Evolutionary conservation across 2,888 invertebrate genomes (phyloP).

Genomic region (Hydraecia micacea): DNA sequence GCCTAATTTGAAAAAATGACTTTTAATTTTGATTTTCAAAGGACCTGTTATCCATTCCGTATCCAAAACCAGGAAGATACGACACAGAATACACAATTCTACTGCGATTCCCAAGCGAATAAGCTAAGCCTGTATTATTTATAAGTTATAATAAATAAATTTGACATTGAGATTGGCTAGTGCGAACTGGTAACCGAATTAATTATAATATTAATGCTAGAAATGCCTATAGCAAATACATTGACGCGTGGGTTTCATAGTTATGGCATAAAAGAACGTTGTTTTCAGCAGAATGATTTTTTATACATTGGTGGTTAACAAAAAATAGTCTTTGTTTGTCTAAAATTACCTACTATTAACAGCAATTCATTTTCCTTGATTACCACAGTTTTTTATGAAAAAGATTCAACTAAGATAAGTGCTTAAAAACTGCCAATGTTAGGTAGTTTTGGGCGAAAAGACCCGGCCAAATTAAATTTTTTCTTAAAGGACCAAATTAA

Average conservation of each 20-base stretch:
- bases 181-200: conserved; percentile 41
- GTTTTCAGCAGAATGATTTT: not conserved
- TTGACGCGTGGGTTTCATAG: conserved; percentile 26
- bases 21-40: not conserved
- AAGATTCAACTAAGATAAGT: not conserved
- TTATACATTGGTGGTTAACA: not conserved
- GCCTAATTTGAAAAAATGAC: not conserved
- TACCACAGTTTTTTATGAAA: no score
- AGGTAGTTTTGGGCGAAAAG: no score
- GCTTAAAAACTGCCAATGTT: no score
- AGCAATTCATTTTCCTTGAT: no score
- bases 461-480: not conserved
- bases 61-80: conserved; percentile 29
- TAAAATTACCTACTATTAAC: not conserved
- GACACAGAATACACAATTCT: not conserved
- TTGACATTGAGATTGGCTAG: conserved; percentile 47
- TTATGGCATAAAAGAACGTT: conserved; percentile 5
- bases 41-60: not conserved
- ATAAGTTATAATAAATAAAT: conserved; percentile 37
- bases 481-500: not conserved
- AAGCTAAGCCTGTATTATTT: conserved; percentile 7
- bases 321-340: not conserved
- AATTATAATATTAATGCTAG: conserved; percentile 50
- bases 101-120: conserved; percentile 23
- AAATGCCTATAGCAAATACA: conserved; percentile 4